These are phyloP conservation scores for Acanthiza pusilla DNA, from an alignment of 2,797 vertebrate genomes.

Conservation along the genomic window DNA sequence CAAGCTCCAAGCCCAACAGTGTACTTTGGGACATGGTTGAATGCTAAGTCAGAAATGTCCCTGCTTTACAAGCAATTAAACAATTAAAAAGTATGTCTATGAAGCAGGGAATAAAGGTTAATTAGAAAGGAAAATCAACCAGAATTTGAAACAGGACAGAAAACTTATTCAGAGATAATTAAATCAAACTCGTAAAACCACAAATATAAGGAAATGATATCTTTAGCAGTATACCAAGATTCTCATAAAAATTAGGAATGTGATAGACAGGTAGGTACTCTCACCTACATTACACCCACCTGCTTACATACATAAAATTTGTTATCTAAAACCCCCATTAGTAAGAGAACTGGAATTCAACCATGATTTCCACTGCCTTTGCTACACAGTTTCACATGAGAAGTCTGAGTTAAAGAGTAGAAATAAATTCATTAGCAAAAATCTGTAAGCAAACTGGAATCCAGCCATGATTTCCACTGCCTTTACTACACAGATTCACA, in stretches of 20 bases:
- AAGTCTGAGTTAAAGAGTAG: neutral
- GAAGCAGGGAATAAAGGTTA: neutral
- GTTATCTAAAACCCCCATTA: neutral
- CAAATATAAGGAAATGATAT: neutral
- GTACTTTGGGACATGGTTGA: neutral
- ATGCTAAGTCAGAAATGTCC: neutral
- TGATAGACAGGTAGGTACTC: neutral
- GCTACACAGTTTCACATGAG: neutral
- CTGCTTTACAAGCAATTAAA: neutral
- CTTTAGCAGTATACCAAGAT: neutral
- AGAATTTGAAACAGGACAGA: neutral
- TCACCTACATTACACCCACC: neutral
- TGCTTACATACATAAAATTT: neutral
- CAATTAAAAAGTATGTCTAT: neutral
- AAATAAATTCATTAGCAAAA: neutral
- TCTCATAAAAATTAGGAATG: neutral
- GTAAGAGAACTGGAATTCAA: neutral
- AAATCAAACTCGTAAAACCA: neutral
- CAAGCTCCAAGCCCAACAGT: neutral
- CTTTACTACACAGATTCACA: neutral
- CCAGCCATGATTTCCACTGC: neutral
- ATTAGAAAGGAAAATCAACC: neutral
- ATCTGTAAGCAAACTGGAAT: too few relatives aligned
- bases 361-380: neutral
- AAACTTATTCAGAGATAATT: neutral